Evolutionary conservation across 1,140 invertebrate genomes (phyloP), one percentile per base, ranked within the genome.

Genomic region (Berghia stephanieae): DNA sequence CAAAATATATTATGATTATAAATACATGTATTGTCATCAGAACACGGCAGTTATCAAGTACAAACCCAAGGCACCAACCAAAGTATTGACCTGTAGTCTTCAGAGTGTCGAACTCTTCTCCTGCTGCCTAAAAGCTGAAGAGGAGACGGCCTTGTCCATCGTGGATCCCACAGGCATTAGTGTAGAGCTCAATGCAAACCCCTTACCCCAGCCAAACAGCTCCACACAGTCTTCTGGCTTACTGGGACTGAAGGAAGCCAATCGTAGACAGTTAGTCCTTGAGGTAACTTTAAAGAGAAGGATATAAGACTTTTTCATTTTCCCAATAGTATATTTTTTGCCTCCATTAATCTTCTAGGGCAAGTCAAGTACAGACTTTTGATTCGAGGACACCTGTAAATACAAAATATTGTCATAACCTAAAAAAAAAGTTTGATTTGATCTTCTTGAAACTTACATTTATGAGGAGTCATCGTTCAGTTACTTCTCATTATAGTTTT

Each of bases 91-190:
- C 0, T 96, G 96, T 85, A 96, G 94, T 88, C 90, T 99, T 24
- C 96, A 95, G 81, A 94, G 96, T 83, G 93, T 96, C 83, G 96
- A 98, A 90, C 91, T 98, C 80, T 98, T 97, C 89, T 98, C 96
- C 0, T 98, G 96, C 89, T 94, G 96, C 79, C 90, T 98, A 55
- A 95, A 95, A 8, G 92, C 94, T 79, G 96, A 98, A 90, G 95
- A 98, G 76, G 96, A 98, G 85, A 98, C 96, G 0, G 96, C 96
- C 1, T 90, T 98, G 5, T 96, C 96, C n/a, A 98, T 99, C 80
- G 94, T 98, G 63, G 96, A 98, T 90, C 97, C 97, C 0, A 94
- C 96, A 57, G 95, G 94, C n/a, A 81, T 96, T 21, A 95, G 79
- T 55, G 83, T 90, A 24, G 88, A 90, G 52, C 81, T 90, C 36